Percentiles rank a stretch among this genome's conserved stretches.
These are phyloP conservation scores for Tinea pellionella DNA, from an alignment of 2,888 invertebrate species.

Conservation along the genomic window DNA sequence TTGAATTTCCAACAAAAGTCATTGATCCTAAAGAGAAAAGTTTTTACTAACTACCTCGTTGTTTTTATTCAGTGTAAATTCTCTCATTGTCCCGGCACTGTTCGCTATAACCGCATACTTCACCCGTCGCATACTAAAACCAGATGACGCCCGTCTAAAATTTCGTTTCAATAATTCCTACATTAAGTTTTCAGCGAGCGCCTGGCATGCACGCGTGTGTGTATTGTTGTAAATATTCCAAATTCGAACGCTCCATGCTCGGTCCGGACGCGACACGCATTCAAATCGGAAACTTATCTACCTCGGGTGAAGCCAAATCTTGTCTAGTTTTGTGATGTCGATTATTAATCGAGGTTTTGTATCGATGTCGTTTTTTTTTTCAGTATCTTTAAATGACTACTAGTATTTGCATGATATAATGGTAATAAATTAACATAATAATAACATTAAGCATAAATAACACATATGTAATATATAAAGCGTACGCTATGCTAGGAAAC, in stretches of 20 bases:
- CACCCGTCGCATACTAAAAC: slow-evolving; percentile 2
- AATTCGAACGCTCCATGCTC: slow-evolving; percentile 27
- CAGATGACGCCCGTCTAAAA: slow-evolving; percentile 2
- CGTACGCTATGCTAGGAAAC: not conserved
- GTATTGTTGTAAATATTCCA: slow-evolving; percentile 5
- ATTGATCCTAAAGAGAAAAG: too few species aligned
- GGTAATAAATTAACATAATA: not conserved
- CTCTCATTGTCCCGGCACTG: too few species aligned
- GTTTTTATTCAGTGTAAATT: too few species aligned
- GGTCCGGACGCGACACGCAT: slow-evolving; percentile 39
- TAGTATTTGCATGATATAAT: not conserved
- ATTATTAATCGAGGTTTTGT: not conserved
- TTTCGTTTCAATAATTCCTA: slow-evolving; percentile 5
- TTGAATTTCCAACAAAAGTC: too few species aligned
- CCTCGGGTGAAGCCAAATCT: not conserved
- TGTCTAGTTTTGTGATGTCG: not conserved
- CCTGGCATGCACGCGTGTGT: slow-evolving; percentile 16
- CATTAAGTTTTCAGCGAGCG: slow-evolving; percentile 23
- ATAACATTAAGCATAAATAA: not conserved
- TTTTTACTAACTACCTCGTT: too few species aligned
- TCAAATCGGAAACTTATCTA: slow-evolving; percentile 44
- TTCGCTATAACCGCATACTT: not conserved
- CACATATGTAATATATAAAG: not conserved
- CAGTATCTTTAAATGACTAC: not conserved
- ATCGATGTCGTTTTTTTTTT: not conserved